A percentile compares a stretch with the other conserved stretches of the same genome.
Evolutionary conservation across 2,113 vertebrate genomes (phyloP).

Genomic region (Elanoides forficatus): DNA sequence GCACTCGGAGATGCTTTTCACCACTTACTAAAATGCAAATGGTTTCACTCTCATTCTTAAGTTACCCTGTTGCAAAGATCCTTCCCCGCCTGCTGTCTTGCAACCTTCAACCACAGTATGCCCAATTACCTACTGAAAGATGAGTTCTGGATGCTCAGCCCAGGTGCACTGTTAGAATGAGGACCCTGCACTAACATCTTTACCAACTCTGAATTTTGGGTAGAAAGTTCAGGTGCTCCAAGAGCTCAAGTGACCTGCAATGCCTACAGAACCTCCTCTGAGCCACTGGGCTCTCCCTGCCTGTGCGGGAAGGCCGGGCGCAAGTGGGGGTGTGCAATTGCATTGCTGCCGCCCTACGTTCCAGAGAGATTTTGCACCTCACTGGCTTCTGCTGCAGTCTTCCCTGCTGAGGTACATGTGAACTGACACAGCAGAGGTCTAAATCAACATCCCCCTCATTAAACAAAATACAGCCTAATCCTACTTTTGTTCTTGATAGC

Average conservation of each 20-base stretch:
- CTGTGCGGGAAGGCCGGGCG: not conserved
- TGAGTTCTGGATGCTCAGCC: not conserved
- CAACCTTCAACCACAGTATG: not conserved
- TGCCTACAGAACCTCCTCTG: not conserved
- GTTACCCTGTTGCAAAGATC: not conserved
- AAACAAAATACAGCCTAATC: slow-evolving; percentile 40
- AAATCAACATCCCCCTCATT: slow-evolving; percentile 26
- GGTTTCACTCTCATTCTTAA: not conserved
- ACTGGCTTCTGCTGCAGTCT: slow-evolving; percentile 1
- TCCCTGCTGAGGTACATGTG: not conserved
- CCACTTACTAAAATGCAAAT: not conserved
- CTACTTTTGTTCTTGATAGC: slow-evolving; percentile 30
- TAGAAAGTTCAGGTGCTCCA: not conserved
- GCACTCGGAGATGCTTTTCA: not conserved
- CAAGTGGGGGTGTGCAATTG: not conserved
- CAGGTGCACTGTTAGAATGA: not conserved
- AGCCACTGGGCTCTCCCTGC: not conserved
- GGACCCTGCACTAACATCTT: not conserved
- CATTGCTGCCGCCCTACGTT: not conserved
- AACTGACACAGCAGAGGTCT: slow-evolving; percentile 24
- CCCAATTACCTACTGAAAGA: not conserved
- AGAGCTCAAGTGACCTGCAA: not conserved
- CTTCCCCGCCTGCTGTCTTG: not conserved
- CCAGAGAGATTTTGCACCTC: slow-evolving; percentile 48
- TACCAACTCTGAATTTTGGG: not conserved